A percentile compares a stretch with the other conserved stretches of the same genome.
These are phyloP conservation scores for Eupeodes corollae DNA, from an alignment of 1,140 invertebrate genomes.

Conservation along the genomic window DNA sequence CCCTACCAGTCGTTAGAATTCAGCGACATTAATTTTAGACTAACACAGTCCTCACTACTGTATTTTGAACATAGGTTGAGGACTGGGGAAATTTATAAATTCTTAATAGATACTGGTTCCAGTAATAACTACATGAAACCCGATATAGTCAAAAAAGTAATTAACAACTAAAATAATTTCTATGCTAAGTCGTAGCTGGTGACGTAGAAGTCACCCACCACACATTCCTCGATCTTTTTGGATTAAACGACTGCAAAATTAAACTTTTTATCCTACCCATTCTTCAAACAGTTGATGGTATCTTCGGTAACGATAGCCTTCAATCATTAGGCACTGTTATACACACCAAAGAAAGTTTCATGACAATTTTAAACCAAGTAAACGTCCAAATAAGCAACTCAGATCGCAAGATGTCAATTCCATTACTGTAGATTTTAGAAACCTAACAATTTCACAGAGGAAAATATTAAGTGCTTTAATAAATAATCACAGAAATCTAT, in stretches of 20 bases:
- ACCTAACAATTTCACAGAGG: background rate
- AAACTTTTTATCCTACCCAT: slow-evolving; percentile 5
- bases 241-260: background rate
- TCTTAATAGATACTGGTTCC: slow-evolving; percentile 6
- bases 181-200: slow-evolving; percentile 5
- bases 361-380: too few relatives aligned
- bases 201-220: slow-evolving; percentile 5
- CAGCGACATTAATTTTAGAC: too few relatives aligned
- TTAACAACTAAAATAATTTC: slow-evolving; percentile 1
- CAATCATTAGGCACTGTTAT: too few relatives aligned
- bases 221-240: slow-evolving; percentile 3
- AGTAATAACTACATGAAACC: slow-evolving; percentile 8
- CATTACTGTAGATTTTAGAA: background rate
- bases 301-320: too few relatives aligned
- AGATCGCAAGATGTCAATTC: slow-evolving; percentile 1
- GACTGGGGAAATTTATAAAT: slow-evolving; percentile 3
- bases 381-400: background rate
- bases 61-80: slow-evolving; percentile 3
- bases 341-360: too few relatives aligned
- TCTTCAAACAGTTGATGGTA: slow-evolving; percentile 3
- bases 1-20: too few relatives aligned
- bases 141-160: slow-evolving; percentile 1
- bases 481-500: background rate
- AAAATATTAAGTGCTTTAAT: background rate
- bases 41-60: background rate